Percentiles rank a stretch among this genome's conserved stretches.
phyloP scores from a whole-genome alignment of 2,113 vertebrate species.

The Nesoenas mayeri region DNA sequence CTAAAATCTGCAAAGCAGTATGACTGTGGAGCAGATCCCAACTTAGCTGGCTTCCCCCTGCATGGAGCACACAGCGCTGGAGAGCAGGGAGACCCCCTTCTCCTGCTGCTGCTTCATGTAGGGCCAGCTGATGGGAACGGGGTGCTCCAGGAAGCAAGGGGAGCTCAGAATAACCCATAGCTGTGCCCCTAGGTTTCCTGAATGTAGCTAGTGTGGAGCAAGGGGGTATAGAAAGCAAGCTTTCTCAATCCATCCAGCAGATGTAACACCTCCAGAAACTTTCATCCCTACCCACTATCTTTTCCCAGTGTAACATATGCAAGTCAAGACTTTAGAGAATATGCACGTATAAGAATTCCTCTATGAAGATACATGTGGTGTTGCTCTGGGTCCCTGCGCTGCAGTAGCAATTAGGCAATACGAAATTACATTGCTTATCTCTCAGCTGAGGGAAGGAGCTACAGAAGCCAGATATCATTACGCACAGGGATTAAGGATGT shows the following conservation, averaged over 20 bases:
- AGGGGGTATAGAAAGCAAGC: not conserved
- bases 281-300: not conserved
- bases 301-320: not conserved
- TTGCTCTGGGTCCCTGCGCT: not conserved
- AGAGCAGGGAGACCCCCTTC: not conserved
- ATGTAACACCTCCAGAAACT: not conserved
- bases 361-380: not conserved
- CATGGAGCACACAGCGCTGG: rapidly evolving
- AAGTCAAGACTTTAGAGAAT: not conserved
- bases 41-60: not conserved
- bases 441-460: not conserved
- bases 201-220: not conserved
- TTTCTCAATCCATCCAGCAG: not conserved
- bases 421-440: not conserved
- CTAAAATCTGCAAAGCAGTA: not conserved
- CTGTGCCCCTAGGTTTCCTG: not conserved
- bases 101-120: rapidly evolving
- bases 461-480: not conserved
- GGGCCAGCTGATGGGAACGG: rapidly evolving
- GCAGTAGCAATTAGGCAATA: not conserved
- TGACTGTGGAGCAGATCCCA: not conserved
- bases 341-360: not conserved
- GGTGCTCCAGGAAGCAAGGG: rapidly evolving
- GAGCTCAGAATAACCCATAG: not conserved
- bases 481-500: not conserved